These are phyloP conservation scores for Chamaea fasciata DNA, from an alignment of 2,113 vertebrate genomes.

Conservation along the genomic window DNA sequence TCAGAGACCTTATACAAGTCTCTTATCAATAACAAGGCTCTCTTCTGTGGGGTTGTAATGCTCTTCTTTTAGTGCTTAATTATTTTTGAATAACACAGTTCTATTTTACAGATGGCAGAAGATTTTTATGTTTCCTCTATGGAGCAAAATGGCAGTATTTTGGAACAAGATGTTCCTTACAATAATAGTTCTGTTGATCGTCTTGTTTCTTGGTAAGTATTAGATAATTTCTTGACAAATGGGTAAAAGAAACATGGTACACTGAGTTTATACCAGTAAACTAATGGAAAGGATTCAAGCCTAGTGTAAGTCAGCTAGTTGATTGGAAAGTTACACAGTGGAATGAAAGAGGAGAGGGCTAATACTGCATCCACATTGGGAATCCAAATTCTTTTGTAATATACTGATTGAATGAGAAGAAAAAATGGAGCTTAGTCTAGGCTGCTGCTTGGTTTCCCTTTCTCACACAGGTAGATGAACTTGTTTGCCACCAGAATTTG, in stretches of 20 bases:
- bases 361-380: neutral
- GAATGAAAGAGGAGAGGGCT: neutral
- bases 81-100: slow-evolving; percentile 3
- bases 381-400: neutral
- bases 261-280: neutral
- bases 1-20: neutral
- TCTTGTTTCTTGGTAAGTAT: slow-evolving; percentile 90
- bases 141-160: slow-evolving; percentile 84
- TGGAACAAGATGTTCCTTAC: slow-evolving; percentile 94
- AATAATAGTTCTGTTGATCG: slow-evolving; percentile 87
- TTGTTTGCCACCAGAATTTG: neutral
- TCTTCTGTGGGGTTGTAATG: neutral
- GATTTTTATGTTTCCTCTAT: slow-evolving; percentile 84
- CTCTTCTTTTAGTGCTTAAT: neutral
- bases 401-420: neutral
- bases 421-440: neutral
- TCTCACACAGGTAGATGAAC: neutral
- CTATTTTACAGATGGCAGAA: slow-evolving; percentile 84
- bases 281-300: neutral
- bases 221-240: neutral
- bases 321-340: neutral
- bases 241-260: neutral
- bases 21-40: neutral
- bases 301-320: neutral
- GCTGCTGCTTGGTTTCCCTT: neutral